phyloP scores from a whole-genome alignment of 2,113 vertebrate species.

The Ameiurus melas region DNA sequence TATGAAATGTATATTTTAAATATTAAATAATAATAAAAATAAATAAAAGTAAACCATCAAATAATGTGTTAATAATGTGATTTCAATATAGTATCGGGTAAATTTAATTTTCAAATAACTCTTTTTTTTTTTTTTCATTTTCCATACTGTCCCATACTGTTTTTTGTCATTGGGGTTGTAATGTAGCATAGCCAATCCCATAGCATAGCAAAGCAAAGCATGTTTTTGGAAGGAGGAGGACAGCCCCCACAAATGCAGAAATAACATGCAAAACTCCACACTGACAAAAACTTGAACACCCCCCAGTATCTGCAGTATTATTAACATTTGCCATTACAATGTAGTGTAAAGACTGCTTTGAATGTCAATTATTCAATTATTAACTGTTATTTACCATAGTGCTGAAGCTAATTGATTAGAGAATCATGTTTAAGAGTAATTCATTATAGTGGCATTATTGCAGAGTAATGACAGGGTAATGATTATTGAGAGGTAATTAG shows the following conservation, averaged over 20 bases:
- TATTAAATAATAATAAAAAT: too few relatives aligned
- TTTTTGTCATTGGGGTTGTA: too few relatives aligned
- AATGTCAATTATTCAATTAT: constrained; percentile 16
- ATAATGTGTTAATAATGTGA: too few relatives aligned
- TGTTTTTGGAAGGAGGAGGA: background rate
- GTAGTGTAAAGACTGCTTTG: background rate
- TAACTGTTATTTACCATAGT: background rate
- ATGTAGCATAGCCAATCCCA: background rate
- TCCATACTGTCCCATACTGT: too few relatives aligned
- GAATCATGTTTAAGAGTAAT: constrained; percentile 11
- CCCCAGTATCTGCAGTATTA: background rate
- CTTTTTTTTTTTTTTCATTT: too few relatives aligned
- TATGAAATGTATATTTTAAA: too few relatives aligned
- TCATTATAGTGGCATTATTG: constrained; percentile 27
- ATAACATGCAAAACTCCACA: background rate
- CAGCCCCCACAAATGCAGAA: background rate
- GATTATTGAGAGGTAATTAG: constrained; percentile 8
- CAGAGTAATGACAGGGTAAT: constrained; percentile 23
- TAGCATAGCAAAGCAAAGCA: too few relatives aligned
- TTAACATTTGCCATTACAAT: background rate
- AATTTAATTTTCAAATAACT: too few relatives aligned
- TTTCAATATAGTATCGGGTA: too few relatives aligned
- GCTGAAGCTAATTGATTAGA: constrained; percentile 14
- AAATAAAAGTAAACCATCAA: too few relatives aligned
- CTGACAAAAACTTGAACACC: background rate